These are phyloP conservation scores for Atrina japonica DNA, from an alignment of 2,888 invertebrate species.

Conservation along the genomic window DNA sequence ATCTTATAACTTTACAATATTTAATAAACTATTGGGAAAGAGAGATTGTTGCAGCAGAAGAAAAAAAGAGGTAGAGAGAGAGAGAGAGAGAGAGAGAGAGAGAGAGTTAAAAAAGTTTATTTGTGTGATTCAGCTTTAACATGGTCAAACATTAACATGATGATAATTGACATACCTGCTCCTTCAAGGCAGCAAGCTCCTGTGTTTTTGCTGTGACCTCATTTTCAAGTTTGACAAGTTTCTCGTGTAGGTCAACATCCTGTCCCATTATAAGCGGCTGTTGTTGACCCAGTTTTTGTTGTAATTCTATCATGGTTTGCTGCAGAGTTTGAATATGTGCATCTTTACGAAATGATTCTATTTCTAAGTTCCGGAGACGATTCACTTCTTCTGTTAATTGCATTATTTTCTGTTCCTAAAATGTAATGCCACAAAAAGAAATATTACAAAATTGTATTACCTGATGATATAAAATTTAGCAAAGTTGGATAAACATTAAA, in stretches of 20 bases:
- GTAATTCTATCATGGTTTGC: slow-evolving; percentile 65
- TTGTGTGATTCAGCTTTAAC: too few species aligned
- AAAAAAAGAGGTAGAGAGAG: too few species aligned
- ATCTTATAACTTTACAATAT: too few species aligned
- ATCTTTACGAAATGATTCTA: slow-evolving; percentile 73
- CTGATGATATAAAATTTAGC: too few species aligned
- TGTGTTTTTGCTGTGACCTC: slow-evolving; percentile 72
- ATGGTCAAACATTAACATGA: too few species aligned
- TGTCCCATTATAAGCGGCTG: slow-evolving; percentile 56
- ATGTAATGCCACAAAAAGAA: not conserved
- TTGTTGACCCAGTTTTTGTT: slow-evolving; percentile 40
- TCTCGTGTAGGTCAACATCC: slow-evolving; percentile 70
- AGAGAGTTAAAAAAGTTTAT: too few species aligned
- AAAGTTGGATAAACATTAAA: too few species aligned
- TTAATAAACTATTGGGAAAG: too few species aligned
- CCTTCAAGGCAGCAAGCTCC: slow-evolving; percentile 71
- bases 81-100: too few species aligned
- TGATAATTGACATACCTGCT: too few species aligned
- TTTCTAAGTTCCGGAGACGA: slow-evolving; percentile 67
- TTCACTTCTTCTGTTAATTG: slow-evolving; percentile 73
- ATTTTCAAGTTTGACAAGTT: slow-evolving; percentile 72
- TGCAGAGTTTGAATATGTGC: slow-evolving; percentile 71
- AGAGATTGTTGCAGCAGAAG: too few species aligned
- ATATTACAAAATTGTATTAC: too few species aligned
- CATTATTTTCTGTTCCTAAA: slow-evolving; percentile 74